These are phyloP conservation scores for Mus pahari DNA, from an alignment of 2,113 vertebrate genomes.

Conservation along the genomic window DNA sequence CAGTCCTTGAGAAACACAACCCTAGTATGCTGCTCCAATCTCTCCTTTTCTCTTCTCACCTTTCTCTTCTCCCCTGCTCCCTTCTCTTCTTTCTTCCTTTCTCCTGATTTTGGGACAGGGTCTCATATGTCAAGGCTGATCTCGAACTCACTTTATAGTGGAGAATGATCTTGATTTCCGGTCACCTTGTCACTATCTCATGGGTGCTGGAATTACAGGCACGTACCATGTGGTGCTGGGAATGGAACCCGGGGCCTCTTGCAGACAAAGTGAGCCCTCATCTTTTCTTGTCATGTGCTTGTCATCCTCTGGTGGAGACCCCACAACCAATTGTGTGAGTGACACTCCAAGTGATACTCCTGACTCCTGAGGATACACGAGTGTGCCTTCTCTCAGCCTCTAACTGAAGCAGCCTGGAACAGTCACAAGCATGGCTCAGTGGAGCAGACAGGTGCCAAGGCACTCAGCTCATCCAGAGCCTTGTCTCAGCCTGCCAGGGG, in stretches of 20 bases:
- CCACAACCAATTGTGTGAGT: not conserved
- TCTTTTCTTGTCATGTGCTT: not conserved
- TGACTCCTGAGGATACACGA: not conserved
- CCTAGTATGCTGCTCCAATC: not conserved
- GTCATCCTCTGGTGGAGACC: slow-evolving; percentile 6
- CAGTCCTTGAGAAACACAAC: not conserved
- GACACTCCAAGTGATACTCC: not conserved
- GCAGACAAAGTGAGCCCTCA: not conserved
- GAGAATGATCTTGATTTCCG: not conserved
- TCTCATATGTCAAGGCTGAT: not conserved
- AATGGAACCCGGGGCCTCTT: not conserved
- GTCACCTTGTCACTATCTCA: too few relatives aligned
- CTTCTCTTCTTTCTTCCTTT: too few relatives aligned
- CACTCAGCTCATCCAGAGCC: not conserved
- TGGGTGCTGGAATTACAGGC: too few relatives aligned
- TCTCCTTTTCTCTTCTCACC: not conserved
- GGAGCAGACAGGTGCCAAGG: not conserved
- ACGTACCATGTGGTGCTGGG: not conserved
- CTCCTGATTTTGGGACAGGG: not conserved
- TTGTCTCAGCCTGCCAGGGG: not conserved
- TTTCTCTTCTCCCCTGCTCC: too few relatives aligned
- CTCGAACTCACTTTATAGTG: not conserved
- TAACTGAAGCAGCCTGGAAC: not conserved
- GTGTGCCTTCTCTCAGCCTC: not conserved
- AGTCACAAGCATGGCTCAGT: not conserved